Conservation (phyloP, 2,113 vertebrate genomes). For the Sisor rabdophorus region DNA sequence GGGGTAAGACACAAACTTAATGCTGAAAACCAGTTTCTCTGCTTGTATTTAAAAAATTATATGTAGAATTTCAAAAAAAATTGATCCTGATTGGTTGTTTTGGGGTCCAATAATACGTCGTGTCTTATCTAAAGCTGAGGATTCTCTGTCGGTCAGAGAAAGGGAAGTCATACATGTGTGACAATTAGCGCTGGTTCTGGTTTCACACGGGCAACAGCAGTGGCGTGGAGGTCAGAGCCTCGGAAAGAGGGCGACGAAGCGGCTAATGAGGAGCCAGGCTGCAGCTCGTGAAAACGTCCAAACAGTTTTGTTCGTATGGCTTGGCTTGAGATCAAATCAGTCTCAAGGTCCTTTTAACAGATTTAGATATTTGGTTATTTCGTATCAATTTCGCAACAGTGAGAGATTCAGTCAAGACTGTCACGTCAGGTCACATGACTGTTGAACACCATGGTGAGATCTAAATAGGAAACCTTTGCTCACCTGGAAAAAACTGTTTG, state of each 20-base stretch:
- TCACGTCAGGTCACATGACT: too few species aligned
- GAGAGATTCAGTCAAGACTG: too few species aligned
- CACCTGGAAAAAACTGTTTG: too few species aligned
- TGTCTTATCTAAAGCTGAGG: neutral
- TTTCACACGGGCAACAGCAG: conserved; percentile 16
- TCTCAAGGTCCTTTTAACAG: neutral
- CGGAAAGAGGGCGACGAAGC: conserved; percentile 19
- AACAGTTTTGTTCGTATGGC: neutral
- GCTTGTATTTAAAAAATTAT: neutral
- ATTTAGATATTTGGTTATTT: too few species aligned
- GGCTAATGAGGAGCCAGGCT: conserved; percentile 35
- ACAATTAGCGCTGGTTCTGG: conserved; percentile 33
- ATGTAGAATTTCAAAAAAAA: too few species aligned
- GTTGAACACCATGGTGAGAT: too few species aligned
- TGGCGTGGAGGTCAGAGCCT: neutral
- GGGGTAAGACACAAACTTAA: conserved; percentile 74
- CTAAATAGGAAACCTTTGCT: too few species aligned
- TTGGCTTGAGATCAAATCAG: neutral
- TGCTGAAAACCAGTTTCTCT: neutral
- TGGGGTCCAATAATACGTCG: neutral
- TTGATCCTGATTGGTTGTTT: neutral
- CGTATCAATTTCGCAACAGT: too few species aligned
- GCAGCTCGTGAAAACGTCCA: conserved; percentile 9
- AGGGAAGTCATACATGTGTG: conserved; percentile 29
- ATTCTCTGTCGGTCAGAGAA: neutral